Conservation (phyloP, 1,140 invertebrate genomes). For the Procambarus clarkii region DNA sequence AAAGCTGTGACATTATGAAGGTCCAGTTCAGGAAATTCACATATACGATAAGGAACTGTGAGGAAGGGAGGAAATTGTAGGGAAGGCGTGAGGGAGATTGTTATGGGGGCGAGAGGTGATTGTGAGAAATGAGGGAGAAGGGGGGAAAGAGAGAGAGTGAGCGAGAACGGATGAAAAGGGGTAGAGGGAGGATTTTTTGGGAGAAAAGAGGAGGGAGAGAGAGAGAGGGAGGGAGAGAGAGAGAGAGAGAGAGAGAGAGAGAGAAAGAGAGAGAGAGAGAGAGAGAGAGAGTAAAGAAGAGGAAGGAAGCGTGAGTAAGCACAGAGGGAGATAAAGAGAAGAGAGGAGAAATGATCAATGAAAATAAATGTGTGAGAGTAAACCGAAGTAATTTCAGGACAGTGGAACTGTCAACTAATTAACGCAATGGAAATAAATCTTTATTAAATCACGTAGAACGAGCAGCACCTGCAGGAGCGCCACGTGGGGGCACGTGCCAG, state of each 20-base stretch:
- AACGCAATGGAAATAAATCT: too few species aligned
- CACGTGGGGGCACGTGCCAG: too few species aligned
- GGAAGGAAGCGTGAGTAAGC: neutral
- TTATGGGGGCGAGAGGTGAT: constrained; percentile 14
- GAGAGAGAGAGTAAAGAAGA: neutral
- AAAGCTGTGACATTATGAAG: constrained; percentile 2
- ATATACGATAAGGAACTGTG: neutral
- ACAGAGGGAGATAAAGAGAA: neutral
- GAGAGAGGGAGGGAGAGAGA: neutral
- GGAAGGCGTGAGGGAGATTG: constrained; percentile 17
- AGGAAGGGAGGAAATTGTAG: neutral
- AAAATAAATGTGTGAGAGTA: too few species aligned
- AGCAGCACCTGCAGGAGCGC: too few species aligned
- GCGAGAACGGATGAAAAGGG: neutral
- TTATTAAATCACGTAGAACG: too few species aligned
- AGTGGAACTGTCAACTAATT: too few species aligned
- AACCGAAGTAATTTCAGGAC: too few species aligned
- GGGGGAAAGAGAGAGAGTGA: neutral
- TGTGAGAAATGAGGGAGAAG: neutral
- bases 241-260: neutral
- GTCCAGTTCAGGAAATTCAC: constrained; percentile 1
- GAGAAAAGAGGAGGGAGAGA: neutral
- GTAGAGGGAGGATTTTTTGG: neutral
- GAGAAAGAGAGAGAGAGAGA: neutral
- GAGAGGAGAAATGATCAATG: too few species aligned